Evolutionary conservation across 2,888 invertebrate genomes (phyloP).

Genomic region (Palloptera scutellata): DNA sequence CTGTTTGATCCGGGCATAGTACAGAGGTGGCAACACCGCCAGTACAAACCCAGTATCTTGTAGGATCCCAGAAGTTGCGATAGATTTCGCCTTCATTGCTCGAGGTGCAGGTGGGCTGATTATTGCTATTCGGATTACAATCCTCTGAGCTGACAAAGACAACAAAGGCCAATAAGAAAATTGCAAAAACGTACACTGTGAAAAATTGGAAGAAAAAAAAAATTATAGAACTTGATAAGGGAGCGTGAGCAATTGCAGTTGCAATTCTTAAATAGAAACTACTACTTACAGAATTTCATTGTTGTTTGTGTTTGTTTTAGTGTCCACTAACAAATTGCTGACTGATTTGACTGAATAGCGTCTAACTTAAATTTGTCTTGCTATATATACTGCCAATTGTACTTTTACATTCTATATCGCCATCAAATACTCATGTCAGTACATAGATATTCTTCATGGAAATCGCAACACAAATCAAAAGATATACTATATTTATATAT

Average conservation of each 20-base stretch:
- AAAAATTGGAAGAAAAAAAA: neutral
- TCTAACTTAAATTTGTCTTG: no score
- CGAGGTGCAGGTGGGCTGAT: constrained; percentile 28
- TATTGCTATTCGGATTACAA: constrained; percentile 36
- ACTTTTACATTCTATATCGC: no score
- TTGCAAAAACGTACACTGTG: constrained; percentile 10
- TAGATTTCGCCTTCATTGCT: constrained; percentile 29
- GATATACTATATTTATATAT: no score
- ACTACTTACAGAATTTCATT: neutral
- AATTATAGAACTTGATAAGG: neutral
- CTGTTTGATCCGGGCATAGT: constrained; percentile 18
- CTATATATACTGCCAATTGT: no score
- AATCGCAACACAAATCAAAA: no score
- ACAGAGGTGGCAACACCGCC: constrained; percentile 19
- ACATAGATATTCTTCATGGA: no score
- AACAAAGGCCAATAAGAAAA: constrained; percentile 22
- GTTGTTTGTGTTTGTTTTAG: neutral
- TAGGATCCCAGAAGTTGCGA: constrained; percentile 40
- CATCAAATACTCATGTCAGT: no score
- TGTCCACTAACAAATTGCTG: no score
- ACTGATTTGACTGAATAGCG: no score
- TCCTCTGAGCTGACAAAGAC: constrained; percentile 13
- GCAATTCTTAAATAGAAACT: no score
- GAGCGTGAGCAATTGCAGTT: no score
- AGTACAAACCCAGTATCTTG: constrained; percentile 33